phyloP scores from a whole-genome alignment of 2,888 invertebrate species.

The Acutogordius australiensis region DNA sequence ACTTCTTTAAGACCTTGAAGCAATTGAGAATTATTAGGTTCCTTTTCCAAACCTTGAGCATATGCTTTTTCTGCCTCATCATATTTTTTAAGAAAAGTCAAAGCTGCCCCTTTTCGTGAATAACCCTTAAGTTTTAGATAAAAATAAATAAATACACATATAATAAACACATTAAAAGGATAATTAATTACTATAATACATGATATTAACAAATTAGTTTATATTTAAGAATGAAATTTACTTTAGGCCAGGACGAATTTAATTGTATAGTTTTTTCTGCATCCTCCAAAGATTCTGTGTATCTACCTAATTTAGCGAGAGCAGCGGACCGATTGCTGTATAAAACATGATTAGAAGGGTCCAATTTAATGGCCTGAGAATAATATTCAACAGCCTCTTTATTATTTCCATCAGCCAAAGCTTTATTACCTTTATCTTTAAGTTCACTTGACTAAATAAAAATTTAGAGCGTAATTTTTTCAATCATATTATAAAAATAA shows the following conservation, averaged over 20 bases:
- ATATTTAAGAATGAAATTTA: no score
- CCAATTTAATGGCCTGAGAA: constrained; percentile 46
- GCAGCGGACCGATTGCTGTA: constrained; percentile 72
- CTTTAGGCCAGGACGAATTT: constrained; percentile 54
- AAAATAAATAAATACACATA: background rate
- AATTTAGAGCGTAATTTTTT: no score
- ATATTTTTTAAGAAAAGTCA: constrained; percentile 41
- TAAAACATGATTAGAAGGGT: constrained; percentile 51
- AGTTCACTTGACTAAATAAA: no score
- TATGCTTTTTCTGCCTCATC: constrained; percentile 49
- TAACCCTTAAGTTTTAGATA: constrained; percentile 31
- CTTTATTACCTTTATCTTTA: constrained; percentile 58
- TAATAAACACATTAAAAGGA: background rate
- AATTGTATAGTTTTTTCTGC: constrained; percentile 49
- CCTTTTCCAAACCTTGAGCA: constrained; percentile 38
- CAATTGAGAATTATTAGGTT: constrained; percentile 42
- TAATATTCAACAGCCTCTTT: constrained; percentile 49
- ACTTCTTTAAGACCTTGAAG: constrained; percentile 36
- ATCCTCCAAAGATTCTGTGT: constrained; percentile 43
- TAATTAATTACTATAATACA: background rate
- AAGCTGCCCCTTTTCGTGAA: constrained; percentile 56
- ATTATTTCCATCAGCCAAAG: constrained; percentile 42
- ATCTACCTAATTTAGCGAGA: constrained; percentile 47
- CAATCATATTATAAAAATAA: no score
- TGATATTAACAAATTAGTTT: background rate